Conservation (phyloP, 2,113 vertebrate species). For the Orientallactaga bullata region DNA sequence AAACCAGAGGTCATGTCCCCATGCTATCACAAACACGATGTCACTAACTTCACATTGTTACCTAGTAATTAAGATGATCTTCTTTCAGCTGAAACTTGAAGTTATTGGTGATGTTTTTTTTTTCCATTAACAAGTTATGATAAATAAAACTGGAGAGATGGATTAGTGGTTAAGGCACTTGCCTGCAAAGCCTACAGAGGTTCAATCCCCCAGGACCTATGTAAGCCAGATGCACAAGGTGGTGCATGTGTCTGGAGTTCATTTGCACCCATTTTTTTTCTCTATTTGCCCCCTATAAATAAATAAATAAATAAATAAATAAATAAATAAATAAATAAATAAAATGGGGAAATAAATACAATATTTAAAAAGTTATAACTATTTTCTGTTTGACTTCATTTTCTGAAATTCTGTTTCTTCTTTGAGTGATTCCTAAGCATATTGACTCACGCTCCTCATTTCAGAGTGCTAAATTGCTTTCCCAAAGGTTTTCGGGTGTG, state of each 20-base stretch:
- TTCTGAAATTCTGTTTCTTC: not conserved
- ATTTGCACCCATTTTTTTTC: too few relatives aligned
- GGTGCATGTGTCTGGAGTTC: too few relatives aligned
- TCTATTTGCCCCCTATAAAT: too few relatives aligned
- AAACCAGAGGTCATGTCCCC: not conserved
- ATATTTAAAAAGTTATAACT: too few relatives aligned
- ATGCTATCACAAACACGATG: not conserved
- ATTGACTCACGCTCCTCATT: not conserved
- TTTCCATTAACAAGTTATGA: not conserved
- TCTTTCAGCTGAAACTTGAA: not conserved
- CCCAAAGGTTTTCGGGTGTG: not conserved
- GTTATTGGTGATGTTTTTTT: not conserved
- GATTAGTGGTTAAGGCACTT: too few relatives aligned
- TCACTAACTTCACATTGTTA: not conserved
- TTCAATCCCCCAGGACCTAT: too few relatives aligned
- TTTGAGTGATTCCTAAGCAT: not conserved
- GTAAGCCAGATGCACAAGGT: too few relatives aligned
- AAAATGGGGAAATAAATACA: too few relatives aligned
- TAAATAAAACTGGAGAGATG: not conserved
- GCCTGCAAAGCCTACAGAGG: too few relatives aligned
- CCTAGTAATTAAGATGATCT: not conserved
- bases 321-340: too few relatives aligned
- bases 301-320: too few relatives aligned
- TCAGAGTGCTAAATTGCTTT: not conserved
- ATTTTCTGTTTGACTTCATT: conserved; percentile 14